Base-by-base conservation (phyloP, 2,797 vertebrate species). In the Potorous gilbertii region DNA sequence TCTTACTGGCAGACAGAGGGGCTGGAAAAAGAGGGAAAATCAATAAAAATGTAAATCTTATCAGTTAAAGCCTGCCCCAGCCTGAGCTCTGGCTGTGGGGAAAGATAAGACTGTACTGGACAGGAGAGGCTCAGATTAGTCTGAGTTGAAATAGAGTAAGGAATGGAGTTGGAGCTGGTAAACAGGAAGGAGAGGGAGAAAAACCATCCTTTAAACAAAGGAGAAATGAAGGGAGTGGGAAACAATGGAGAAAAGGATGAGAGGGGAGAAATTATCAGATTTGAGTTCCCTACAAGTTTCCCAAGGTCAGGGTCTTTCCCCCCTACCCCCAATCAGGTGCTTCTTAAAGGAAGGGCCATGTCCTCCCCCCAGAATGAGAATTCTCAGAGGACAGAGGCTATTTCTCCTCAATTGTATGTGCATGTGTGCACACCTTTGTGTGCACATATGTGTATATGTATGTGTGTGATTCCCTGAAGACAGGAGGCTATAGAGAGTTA, bases 41-140 rank as follows among this genome's bases (percentile, higher is more conserved):
- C 96, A 97, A 97, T 98, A 97, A 97, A 97, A 97, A 97, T 98
- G 97, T 98, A 97, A 98, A 98, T 98, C 96, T 95, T 55, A 94
- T 97, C 93, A 96, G 92, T 94, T 93, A 97, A 96, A 97, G 92
- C 96, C 95, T 93, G 95, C 95, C 97, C 96, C 95, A 34, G 56
- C 95, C 40, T 87, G 40, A 87, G 74, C 40, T 87, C 74, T 97
- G 94, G 97, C 97, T 97, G 97, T 94, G 66, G 95, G 57, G 93
- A 94, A 91, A 98, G 97, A 97, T 96, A 98, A 98, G 97, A 57
- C 94, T 50, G 59, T 96, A 89, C 90, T 6, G 40, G 40, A 87
- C 40, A 28, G 40, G 74, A 87, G 74, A 50, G 74, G 40, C 74
- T 87, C 74, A 50, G 74, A 50, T 50, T 46, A 91, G 90, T 92